Conservation (phyloP, 2,888 invertebrate species). For the Amaurobius ferox region DNA sequence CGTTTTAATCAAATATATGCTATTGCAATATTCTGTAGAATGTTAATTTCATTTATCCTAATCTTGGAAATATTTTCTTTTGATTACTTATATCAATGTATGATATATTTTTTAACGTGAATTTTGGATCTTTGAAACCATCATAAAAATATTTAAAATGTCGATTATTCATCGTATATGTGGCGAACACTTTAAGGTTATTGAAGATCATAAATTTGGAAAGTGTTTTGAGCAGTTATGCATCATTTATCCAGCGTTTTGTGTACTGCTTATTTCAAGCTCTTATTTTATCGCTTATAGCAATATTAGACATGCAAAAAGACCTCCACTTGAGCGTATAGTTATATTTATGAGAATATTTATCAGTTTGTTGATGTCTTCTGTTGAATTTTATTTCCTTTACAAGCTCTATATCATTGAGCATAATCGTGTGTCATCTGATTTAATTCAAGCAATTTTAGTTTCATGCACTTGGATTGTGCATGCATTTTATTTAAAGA, state of each 20-base stretch:
- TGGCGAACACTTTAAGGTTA: background rate
- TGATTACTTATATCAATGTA: too few relatives aligned
- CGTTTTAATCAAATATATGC: too few relatives aligned
- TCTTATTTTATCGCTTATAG: constrained; percentile 40
- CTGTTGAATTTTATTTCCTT: constrained; percentile 12
- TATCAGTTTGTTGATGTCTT: background rate
- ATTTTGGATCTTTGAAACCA: too few relatives aligned
- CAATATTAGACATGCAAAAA: background rate
- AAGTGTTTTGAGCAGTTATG: constrained; percentile 52
- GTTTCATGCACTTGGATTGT: constrained; percentile 21
- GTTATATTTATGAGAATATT: constrained; percentile 22
- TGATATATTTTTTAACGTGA: too few relatives aligned
- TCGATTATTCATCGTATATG: background rate
- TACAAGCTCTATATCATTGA: background rate
- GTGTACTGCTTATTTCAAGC: constrained; percentile 29
- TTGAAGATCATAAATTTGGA: constrained; percentile 14
- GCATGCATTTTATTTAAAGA: constrained; percentile 18
- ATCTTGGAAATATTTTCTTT: too few relatives aligned
- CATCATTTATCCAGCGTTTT: constrained; percentile 44
- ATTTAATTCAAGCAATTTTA: constrained; percentile 25
- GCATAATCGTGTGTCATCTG: background rate
- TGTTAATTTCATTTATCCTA: too few relatives aligned
- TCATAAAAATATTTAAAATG: too few relatives aligned
- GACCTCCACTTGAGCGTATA: constrained; percentile 23
- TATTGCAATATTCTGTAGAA: too few relatives aligned